Evolutionary conservation across 2,888 invertebrate species (phyloP).

Genomic region (Drosophila helvetica): DNA sequence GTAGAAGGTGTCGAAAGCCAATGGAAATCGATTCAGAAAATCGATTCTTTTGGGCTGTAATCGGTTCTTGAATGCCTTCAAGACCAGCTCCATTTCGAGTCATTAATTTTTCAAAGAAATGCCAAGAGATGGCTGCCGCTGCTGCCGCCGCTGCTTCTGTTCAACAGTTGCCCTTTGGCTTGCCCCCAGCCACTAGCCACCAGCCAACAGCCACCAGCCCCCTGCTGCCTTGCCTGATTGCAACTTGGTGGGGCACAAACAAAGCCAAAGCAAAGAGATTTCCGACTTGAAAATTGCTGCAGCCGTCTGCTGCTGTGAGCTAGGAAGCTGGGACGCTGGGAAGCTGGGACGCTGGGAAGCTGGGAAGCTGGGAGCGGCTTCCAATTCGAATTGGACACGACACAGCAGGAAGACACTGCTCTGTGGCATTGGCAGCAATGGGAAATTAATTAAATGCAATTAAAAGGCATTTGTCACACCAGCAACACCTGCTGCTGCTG

Average conservation of each 20-base stretch:
- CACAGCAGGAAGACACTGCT: conserved; percentile 58
- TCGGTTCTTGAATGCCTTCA: no score
- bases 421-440: conserved; percentile 12
- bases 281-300: conserved; percentile 27
- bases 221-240: conserved; percentile 18
- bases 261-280: conserved; percentile 18
- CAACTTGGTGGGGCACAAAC: conserved; percentile 30
- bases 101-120: not conserved
- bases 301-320: not conserved
- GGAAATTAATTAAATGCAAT: conserved; percentile 56
- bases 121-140: not conserved
- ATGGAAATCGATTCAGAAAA: not conserved
- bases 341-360: no score
- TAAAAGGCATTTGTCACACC: conserved; percentile 65
- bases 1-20: not conserved
- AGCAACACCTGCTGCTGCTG: conserved; percentile 33
- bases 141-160: not conserved
- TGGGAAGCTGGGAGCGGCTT: not conserved
- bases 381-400: conserved; percentile 44
- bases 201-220: no score
- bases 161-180: not conserved
- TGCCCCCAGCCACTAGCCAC: no score
- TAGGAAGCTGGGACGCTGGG: no score
- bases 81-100: not conserved
- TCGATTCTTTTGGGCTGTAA: not conserved